Base-by-base conservation (phyloP, 2,113 vertebrate genomes). In the Felis chaus region DNA sequence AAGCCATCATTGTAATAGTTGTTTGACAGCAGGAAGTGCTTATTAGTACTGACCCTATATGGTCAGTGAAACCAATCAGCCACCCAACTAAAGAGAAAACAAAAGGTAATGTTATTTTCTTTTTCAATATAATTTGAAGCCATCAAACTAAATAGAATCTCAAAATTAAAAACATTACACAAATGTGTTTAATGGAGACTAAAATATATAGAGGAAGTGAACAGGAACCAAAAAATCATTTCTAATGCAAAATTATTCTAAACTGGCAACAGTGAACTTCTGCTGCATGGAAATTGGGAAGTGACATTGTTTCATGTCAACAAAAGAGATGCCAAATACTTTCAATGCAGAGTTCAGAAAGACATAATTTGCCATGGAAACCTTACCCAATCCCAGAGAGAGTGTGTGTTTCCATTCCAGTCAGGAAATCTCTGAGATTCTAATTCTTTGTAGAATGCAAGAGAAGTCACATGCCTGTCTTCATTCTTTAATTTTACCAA, bases 81-180 rank as follows among this genome's bases (percentile, higher is more conserved):
- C 25, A 80, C 63, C 39, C 7, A 79, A 4, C 25, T 95, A 69
- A 73, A 94, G 91, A 25, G 11, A 86, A 96, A 90, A 36, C 63
- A 92, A 93, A 74, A 90, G 55, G 9, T 7, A 74, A 85, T 87
- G 41, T 33, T 53, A 31, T 87, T 91, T 90, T 86, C 66, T 87
- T 68, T 95, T 94, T 81, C n/a, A 93, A 86, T 88, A 82, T 68
- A 89, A 89, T 74, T 84, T 94, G 78, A 93, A 95, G n/a, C 16
- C 33, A 39, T 86, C 10, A 91, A 91, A 65, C 85, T 89, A 74
- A 71, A 65, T 74, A 41, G 39, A 74, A 79, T 48, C 12, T 66
- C 53, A 80, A 18, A 89, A 96, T 95, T 94, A 96, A 97, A 87
- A 80, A 21, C 8, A 23, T 92, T 91, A 50, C n/a, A 79, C 9